phyloP scores from a whole-genome alignment of 2,888 invertebrate species.

The Penaeus monodon region DNA sequence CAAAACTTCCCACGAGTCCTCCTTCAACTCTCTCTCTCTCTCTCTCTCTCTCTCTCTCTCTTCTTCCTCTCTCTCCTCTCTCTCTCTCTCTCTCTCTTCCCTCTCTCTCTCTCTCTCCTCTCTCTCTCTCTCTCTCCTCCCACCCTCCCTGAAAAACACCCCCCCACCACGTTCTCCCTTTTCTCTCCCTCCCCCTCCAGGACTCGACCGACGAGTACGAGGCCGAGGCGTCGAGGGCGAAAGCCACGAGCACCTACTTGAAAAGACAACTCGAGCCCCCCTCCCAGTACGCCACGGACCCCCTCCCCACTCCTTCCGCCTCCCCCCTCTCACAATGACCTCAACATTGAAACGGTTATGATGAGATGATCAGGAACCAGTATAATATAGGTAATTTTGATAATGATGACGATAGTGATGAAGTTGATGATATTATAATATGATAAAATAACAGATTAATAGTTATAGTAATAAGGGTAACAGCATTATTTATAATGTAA shows the following conservation, averaged over 20 bases:
- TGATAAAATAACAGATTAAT: no score
- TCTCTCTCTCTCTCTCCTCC: background rate
- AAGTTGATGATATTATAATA: no score
- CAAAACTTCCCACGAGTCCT: background rate
- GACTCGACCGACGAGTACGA: conserved; percentile 73
- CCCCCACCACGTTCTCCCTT: background rate
- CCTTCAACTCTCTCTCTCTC: background rate
- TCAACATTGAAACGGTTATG: conserved; percentile 54
- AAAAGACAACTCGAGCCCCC: conserved; percentile 76
- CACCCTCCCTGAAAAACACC: background rate
- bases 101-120: no score
- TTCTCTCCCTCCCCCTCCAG: conserved; percentile 19
- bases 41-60: no score
- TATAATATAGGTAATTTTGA: conserved; percentile 58
- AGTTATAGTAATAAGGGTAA: no score
- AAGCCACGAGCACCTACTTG: conserved; percentile 78
- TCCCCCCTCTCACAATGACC: conserved; percentile 60
- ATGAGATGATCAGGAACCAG: conserved; percentile 57
- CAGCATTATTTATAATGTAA: no score
- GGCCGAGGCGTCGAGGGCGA: conserved; percentile 73
- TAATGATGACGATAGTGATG: background rate
- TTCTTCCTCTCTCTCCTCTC: no score
- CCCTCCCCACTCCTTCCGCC: conserved; percentile 48
- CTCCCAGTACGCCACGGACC: conserved; percentile 73
- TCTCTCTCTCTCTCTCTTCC: background rate